phyloP scores from a whole-genome alignment of 2,113 vertebrate species.

The Toxostoma redivivum region DNA sequence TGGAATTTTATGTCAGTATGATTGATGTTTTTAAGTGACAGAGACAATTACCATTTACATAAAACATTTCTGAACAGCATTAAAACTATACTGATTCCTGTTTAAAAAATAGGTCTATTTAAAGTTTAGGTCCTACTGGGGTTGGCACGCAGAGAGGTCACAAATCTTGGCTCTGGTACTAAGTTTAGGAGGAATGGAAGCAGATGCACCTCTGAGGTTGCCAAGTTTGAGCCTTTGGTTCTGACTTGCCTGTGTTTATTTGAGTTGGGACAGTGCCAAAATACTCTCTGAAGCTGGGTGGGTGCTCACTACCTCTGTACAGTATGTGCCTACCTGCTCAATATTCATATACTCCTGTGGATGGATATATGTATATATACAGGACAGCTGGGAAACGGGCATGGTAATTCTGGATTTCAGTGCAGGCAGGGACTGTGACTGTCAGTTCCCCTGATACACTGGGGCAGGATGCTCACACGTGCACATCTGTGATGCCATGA shows the following conservation, averaged over 20 bases:
- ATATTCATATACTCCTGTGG: not conserved
- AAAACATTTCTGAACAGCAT: not conserved
- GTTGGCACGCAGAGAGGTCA: not conserved
- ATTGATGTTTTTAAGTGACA: not conserved
- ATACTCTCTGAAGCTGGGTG: not conserved
- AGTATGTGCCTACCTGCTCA: not conserved
- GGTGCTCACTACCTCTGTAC: not conserved
- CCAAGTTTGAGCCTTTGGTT: not conserved
- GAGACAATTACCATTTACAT: not conserved
- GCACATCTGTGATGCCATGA: fast-evolving
- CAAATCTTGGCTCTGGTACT: not conserved
- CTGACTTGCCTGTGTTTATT: not conserved
- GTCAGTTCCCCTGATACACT: not conserved
- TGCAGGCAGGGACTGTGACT: not conserved
- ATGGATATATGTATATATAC: too few species aligned
- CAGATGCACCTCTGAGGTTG: not conserved
- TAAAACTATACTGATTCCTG: not conserved
- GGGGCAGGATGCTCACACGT: not conserved
- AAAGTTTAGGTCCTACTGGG: not conserved
- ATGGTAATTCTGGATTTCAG: not conserved
- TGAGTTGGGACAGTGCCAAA: not conserved
- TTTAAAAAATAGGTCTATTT: not conserved
- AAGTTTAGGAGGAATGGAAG: not conserved
- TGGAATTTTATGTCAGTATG: not conserved
- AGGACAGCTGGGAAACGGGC: not conserved